Base-by-base conservation (phyloP, 1,140 invertebrate genomes). In the Caenorhabditis briggsae region DNA sequence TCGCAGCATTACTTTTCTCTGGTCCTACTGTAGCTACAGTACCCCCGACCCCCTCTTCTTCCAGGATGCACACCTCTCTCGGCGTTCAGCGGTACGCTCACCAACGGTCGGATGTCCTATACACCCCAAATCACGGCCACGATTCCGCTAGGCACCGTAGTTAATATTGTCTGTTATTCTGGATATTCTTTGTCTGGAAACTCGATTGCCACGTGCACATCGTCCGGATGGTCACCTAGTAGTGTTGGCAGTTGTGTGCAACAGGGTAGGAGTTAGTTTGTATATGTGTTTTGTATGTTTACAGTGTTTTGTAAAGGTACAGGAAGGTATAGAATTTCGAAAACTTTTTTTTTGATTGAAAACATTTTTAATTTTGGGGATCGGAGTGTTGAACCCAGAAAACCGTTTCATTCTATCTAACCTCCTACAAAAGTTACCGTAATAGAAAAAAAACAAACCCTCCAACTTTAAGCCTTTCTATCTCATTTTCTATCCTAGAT, bases 71-170 rank as follows among this genome's bases (percentile, higher is more conserved):
- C 70, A 11, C 70, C 70, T 78, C 70, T 78, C 3, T 78, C 70
- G n/a, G 70, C 70, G 53, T 78, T 78, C 70, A 50, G 46, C 12
- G 70, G 70, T 25, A 78, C 70, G 23, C 70, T 78, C 11, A 78
- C 70, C 46, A 78, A 78, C 46, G 70, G 70, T 46, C 70, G 70
- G 46, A 78, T 78, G 70, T 78, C 70, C 50, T 78, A 78, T n/a
- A 50, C 70, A 50, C 70, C 70, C 20, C 20, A 46, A 50, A 78
- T 78, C 12, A 78, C 70, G 25, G 70, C 70, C 46, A 78, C 70
- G 9, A 78, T 78, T 50, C 70, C 70, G 0, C 9, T 78, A 12
- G 70, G 70, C 12, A 78, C 70, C 23, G 33, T 78, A 11, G 70
- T 78, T 23, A 78, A 78, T 78, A 50, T 78, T 12, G 46, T 46